Conservation (phyloP, 2,113 vertebrate genomes). For the Heptranchias perlo region DNA sequence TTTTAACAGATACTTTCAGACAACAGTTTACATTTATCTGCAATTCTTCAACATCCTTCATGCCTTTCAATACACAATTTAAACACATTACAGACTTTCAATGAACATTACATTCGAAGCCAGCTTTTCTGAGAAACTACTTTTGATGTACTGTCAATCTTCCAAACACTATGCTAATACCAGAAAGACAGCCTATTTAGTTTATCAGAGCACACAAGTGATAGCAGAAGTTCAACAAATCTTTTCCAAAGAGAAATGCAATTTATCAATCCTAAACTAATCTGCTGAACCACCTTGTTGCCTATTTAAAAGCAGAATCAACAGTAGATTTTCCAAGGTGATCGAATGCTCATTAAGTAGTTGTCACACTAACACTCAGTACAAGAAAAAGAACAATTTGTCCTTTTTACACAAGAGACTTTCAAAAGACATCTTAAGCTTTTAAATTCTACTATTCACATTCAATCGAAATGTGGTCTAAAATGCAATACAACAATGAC, state of each 20-base stretch:
- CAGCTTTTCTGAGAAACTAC: conserved; percentile 12
- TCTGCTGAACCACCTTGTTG: conserved; percentile 18
- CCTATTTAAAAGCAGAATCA: conserved; percentile 6
- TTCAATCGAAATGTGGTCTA: background rate
- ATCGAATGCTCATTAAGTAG: conserved; percentile 21
- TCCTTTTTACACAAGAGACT: conserved; percentile 30
- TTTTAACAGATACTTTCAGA: background rate
- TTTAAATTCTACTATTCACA: conserved; percentile 5
- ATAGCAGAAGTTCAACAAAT: conserved; percentile 6
- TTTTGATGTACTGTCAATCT: conserved; percentile 20
- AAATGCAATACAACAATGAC: background rate
- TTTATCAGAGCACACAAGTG: conserved; percentile 17
- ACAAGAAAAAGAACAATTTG: background rate
- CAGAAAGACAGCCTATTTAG: conserved; percentile 11
- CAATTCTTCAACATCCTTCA: background rate
- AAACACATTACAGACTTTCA: background rate
- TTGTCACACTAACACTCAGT: background rate
- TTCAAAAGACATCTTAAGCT: conserved; percentile 28
- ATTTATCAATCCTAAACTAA: conserved; percentile 27
- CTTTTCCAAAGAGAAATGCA: conserved; percentile 31
- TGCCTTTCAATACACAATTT: background rate
- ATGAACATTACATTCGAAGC: background rate
- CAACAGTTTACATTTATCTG: background rate
- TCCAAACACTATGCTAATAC: background rate
- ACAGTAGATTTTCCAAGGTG: conserved; percentile 21